These are phyloP conservation scores for Pseudococcus longispinus DNA, from an alignment of 2,888 invertebrate species.

Conservation along the genomic window DNA sequence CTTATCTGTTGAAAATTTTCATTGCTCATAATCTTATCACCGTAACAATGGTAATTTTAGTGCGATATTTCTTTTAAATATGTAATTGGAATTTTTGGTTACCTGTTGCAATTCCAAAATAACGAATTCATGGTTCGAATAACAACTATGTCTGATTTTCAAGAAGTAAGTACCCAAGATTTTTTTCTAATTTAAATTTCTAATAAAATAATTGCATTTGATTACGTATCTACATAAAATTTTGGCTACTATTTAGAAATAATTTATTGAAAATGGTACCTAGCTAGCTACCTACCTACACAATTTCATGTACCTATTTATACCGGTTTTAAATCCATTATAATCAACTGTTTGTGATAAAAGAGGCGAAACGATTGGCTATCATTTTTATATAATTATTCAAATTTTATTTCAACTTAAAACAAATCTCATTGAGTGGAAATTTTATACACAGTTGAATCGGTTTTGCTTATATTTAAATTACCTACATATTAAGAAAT, in stretches of 20 bases:
- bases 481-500: neutral
- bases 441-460: neutral
- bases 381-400: conserved; percentile 22
- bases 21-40: conserved; percentile 17
- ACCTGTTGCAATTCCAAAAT: neutral
- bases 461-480: neutral
- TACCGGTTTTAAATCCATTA: neutral
- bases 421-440: neutral
- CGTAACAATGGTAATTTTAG: conserved; percentile 30
- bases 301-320: neutral
- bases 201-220: neutral
- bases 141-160: conserved; percentile 45
- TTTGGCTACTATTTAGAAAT: neutral
- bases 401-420: conserved; percentile 1
- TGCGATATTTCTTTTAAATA: conserved; percentile 1
- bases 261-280: neutral
- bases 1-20: conserved; percentile 42
- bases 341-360: neutral
- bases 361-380: neutral
- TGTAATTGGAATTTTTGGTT: neutral
- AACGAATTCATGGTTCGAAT: conserved; percentile 25
- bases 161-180: conserved; percentile 36
- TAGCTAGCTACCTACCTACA: neutral
- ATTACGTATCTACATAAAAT: neutral
- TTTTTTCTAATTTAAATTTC: neutral